Percentiles rank a stretch among this genome's conserved stretches.
These are phyloP conservation scores for Micoletzkya japonica DNA, from an alignment of 2,888 invertebrate genomes.

Conservation along the genomic window DNA sequence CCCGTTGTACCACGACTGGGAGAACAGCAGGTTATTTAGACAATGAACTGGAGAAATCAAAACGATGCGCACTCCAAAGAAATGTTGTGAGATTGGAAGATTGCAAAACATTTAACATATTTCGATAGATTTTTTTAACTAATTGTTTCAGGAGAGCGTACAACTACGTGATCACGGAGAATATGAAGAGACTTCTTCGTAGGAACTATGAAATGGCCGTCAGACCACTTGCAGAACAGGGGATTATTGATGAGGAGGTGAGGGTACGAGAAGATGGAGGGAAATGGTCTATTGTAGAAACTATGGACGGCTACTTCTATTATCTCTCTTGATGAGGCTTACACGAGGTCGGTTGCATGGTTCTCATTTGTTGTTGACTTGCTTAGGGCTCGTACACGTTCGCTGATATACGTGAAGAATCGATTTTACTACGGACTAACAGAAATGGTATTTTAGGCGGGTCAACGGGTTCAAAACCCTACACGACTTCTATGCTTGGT, in stretches of 20 bases:
- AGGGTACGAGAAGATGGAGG: background rate
- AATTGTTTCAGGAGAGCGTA: conserved; percentile 75
- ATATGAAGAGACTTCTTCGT: conserved; percentile 84
- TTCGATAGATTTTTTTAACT: no score
- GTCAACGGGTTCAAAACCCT: conserved; percentile 80
- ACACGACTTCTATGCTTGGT: conserved; percentile 74
- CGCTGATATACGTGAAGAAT: background rate
- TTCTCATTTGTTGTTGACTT: background rate
- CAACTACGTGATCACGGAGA: conserved; percentile 88
- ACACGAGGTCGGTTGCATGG: conserved; percentile 69
- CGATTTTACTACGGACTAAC: background rate
- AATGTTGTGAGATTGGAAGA: no score
- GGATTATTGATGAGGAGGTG: conserved; percentile 70
- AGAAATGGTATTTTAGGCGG: conserved; percentile 71
- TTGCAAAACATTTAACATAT: no score
- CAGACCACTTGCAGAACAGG: conserved; percentile 44
- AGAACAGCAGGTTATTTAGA: conserved; percentile 57
- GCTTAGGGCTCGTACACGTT: background rate
- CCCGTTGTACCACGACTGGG: conserved; percentile 52
- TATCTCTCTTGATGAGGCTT: conserved; percentile 85
- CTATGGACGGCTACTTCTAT: conserved; percentile 85
- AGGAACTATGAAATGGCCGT: conserved; percentile 75
- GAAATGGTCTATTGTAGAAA: conserved; percentile 64
- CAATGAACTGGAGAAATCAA: conserved; percentile 72
- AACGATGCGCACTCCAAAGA: background rate